Conservation (phyloP, 1,140 invertebrate species). For the Ladona fulva region DNA sequence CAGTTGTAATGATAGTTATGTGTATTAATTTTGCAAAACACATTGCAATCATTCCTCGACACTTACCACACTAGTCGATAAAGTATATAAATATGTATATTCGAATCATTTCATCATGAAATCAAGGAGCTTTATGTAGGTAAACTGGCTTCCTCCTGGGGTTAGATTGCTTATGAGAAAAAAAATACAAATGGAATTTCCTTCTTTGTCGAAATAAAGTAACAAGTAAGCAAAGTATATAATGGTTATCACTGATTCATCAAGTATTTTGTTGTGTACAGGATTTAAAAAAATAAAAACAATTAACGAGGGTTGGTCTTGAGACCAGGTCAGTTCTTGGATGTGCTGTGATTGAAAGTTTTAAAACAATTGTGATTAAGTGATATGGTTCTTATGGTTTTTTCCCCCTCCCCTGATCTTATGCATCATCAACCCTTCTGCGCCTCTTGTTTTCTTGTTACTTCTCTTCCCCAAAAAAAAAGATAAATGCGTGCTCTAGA, state of each 20-base stretch:
- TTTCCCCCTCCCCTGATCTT: not conserved
- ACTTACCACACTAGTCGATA: conserved; percentile 1
- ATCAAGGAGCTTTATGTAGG: conserved; percentile 5
- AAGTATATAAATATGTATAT: conserved; percentile 1
- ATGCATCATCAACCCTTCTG: not conserved
- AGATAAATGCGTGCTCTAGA: not conserved
- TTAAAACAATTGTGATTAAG: not conserved
- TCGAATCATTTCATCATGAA: not conserved
- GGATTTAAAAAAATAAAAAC: not conserved
- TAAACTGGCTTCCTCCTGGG: not conserved
- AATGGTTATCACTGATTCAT: not conserved
- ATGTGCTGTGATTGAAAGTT: conserved; percentile 5
- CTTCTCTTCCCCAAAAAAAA: not conserved
- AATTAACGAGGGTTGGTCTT: not conserved
- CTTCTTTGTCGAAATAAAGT: not conserved
- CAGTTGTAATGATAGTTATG: not conserved
- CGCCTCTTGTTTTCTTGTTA: not conserved
- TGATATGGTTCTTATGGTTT: not conserved
- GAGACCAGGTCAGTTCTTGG: not conserved
- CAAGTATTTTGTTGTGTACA: conserved; percentile 10
- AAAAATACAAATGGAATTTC: not conserved
- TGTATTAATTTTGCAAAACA: conserved; percentile 8
- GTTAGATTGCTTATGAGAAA: not conserved
- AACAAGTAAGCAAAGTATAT: not conserved
- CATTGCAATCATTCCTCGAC: conserved; percentile 6